Conservation (phyloP, 2,888 invertebrate genomes). For the Heterodera filipjevi region DNA sequence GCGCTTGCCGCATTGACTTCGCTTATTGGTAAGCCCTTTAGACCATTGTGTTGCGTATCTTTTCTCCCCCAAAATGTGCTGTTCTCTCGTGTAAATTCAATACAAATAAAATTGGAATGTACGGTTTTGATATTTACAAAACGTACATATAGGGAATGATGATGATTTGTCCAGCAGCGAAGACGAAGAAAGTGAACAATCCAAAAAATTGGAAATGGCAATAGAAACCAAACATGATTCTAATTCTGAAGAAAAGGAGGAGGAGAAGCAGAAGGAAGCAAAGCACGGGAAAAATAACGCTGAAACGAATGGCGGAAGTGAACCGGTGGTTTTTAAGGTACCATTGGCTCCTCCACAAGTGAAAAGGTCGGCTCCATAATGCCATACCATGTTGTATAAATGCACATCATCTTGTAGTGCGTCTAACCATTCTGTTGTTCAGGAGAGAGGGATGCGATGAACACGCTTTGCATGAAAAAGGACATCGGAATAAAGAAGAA, state of each 20-base stretch:
- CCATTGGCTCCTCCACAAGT: conserved; percentile 27
- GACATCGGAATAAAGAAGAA: no score
- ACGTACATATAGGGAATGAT: not conserved
- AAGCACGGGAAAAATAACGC: not conserved
- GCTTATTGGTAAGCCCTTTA: conserved; percentile 30
- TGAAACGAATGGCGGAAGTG: conserved; percentile 12
- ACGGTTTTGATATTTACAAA: no score
- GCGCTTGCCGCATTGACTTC: conserved; percentile 36
- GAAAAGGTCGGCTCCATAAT: conserved; percentile 23
- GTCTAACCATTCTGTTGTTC: not conserved
- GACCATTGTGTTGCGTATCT: not conserved
- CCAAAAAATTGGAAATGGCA: not conserved
- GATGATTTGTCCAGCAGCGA: conserved; percentile 5
- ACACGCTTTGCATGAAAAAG: not conserved
- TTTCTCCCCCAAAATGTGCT: no score
- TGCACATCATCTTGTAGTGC: not conserved
- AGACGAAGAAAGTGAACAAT: conserved; percentile 19
- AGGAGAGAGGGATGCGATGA: not conserved
- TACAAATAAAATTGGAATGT: no score
- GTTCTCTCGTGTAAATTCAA: no score
- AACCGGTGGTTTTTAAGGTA: conserved; percentile 31
- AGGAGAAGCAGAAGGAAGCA: not conserved
- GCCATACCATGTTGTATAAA: conserved; percentile 7
- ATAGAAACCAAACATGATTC: not conserved
- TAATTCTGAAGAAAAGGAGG: no score